phyloP scores from a whole-genome alignment of 2,888 invertebrate genomes.

The Bugula neritina region DNA sequence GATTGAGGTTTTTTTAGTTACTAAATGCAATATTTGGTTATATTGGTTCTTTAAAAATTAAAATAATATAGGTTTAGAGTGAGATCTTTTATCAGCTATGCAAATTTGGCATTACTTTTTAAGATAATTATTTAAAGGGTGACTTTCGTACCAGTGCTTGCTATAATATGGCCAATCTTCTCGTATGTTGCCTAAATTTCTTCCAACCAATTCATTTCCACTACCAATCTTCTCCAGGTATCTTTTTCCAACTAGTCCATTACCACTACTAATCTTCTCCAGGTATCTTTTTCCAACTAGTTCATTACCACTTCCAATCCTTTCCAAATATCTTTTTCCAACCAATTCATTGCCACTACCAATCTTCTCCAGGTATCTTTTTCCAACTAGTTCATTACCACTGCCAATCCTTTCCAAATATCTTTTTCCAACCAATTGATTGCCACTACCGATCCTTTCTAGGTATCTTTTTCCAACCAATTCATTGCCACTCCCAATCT shows the following conservation, averaged over 20 bases:
- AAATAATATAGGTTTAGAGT: too few species aligned
- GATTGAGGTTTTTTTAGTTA: too few species aligned
- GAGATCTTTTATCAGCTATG: too few species aligned
- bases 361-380: slow-evolving; percentile 10
- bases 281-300: not conserved
- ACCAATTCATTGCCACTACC: not conserved
- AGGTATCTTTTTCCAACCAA: not conserved
- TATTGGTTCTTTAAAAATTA: too few species aligned
- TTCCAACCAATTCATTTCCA: not conserved
- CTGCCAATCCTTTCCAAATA: slow-evolving; percentile 10
- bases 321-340: not conserved
- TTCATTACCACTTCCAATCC: not conserved
- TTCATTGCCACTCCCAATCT: not conserved
- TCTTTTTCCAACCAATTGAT: not conserved
- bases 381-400: not conserved
- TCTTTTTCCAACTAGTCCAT: not conserved
- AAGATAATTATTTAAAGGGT: too few species aligned
- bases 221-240: slow-evolving; percentile 2
- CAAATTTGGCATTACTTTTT: too few species aligned
- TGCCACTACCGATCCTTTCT: not conserved
- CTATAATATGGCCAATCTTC: not conserved
- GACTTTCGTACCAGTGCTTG: not conserved
- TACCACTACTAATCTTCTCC: not conserved
- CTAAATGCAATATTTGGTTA: too few species aligned
- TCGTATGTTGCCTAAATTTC: too few species aligned